Conservation (phyloP, 1,140 invertebrate genomes). For the Gonatopus flavifemur region DNA sequence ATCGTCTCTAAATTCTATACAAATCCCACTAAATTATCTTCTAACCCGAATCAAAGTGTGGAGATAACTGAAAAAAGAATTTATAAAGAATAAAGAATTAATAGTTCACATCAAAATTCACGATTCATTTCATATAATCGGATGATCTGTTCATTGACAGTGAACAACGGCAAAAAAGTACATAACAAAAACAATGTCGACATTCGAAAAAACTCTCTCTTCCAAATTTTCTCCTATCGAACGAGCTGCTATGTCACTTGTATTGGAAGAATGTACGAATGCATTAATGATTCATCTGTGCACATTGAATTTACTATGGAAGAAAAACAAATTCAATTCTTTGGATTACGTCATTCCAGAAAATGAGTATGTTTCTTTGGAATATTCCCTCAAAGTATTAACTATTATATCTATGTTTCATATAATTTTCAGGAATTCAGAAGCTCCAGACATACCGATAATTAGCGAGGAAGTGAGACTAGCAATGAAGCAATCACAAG, state of each 20-base stretch:
- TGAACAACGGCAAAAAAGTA: no score
- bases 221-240: constrained; percentile 4
- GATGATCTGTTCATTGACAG: no score
- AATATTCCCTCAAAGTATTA: background rate
- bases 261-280: constrained; percentile 44
- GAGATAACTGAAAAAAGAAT: no score
- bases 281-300: constrained; percentile 46
- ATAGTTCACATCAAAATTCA: no score
- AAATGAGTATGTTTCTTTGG: constrained; percentile 15
- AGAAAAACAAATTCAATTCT: constrained; percentile 11
- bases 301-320: constrained; percentile 36
- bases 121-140: no score
- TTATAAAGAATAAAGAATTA: no score
- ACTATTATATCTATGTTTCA: background rate
- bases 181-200: constrained; percentile 19
- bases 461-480: background rate
- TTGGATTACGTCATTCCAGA: constrained; percentile 1
- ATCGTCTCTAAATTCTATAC: no score
- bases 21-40: no score
- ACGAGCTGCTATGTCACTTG: constrained; percentile 29
- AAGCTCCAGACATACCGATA: constrained; percentile 8
- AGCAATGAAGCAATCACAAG: constrained; percentile 18
- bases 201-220: background rate
- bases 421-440: constrained; percentile 7
- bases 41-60: no score